phyloP scores from a whole-genome alignment of 1,140 invertebrate species.

The Drepana arcuata region DNA sequence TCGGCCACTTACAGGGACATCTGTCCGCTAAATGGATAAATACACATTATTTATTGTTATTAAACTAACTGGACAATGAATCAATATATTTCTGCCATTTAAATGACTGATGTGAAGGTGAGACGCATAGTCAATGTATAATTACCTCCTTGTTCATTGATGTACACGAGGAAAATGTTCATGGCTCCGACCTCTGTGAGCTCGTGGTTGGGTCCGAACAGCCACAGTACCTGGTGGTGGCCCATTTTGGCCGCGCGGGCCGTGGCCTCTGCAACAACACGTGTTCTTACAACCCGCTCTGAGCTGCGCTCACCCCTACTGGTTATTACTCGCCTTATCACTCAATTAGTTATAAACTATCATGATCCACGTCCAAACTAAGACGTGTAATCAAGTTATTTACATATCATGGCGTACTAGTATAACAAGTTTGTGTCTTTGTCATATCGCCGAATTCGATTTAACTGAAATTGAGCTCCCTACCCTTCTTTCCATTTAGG shows the following conservation, averaged over 20 bases:
- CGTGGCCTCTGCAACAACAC: constrained; percentile 79
- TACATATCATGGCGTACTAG: too few relatives aligned
- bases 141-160: constrained; percentile 92
- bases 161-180: constrained; percentile 95
- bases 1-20: constrained; percentile 25
- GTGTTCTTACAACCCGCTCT: too few relatives aligned
- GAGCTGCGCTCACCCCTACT: too few relatives aligned
- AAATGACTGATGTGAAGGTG: not conserved
- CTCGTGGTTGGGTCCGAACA: constrained; percentile 94
- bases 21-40: constrained; percentile 15
- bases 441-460: too few relatives aligned
- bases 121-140: constrained; percentile 5
- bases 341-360: too few relatives aligned
- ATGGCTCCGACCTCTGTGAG: constrained; percentile 99
- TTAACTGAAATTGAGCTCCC: too few relatives aligned
- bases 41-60: not conserved
- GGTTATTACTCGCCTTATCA: too few relatives aligned
- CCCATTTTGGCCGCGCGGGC: constrained; percentile 84
- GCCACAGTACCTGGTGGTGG: constrained; percentile 97
- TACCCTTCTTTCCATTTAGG: too few relatives aligned
- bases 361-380: too few relatives aligned
- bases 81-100: not conserved
- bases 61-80: not conserved
- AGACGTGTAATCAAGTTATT: too few relatives aligned
- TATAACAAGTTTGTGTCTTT: too few relatives aligned